Percentiles rank a stretch among this genome's conserved stretches.
Conservation (phyloP, 2,888 invertebrate species). For the Cephus runcator region DNA sequence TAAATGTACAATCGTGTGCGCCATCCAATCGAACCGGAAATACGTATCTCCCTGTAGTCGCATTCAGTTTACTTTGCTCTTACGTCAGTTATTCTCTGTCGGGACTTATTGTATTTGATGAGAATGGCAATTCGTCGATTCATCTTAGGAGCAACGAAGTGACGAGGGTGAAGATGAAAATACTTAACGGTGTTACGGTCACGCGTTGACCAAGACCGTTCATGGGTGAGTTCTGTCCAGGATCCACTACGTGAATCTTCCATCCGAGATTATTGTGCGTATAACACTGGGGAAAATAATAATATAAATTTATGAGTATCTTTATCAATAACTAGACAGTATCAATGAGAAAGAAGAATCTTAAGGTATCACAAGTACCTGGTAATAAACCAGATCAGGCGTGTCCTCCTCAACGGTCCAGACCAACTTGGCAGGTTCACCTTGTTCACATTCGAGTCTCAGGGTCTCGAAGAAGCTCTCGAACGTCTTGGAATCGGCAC, state of each 20-base stretch:
- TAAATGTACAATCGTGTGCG: conserved; percentile 14
- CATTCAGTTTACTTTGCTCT: not conserved
- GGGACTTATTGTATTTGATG: conserved; percentile 2
- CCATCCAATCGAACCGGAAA: not conserved
- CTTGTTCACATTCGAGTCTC: conserved; percentile 79
- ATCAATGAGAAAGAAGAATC: not conserved
- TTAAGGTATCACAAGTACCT: conserved; percentile 69
- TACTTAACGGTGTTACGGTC: conserved; percentile 24
- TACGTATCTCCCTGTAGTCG: too few species aligned
- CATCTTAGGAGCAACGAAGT: conserved; percentile 29
- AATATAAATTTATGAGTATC: not conserved
- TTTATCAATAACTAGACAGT: not conserved
- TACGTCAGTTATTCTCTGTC: not conserved
- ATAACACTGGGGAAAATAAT: conserved; percentile 77
- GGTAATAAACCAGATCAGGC: conserved; percentile 87
- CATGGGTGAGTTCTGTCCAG: conserved; percentile 68
- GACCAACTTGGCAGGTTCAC: conserved; percentile 79
- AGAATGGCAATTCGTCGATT: conserved; percentile 15
- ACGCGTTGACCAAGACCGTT: conserved; percentile 44
- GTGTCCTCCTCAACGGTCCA: conserved; percentile 90
- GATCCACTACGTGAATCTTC: conserved; percentile 90
- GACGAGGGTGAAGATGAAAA: conserved; percentile 15
- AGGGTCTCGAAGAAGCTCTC: conserved; percentile 82
- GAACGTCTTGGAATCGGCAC: conserved; percentile 78
- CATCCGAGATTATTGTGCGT: conserved; percentile 92